Percentiles rank a stretch among this genome's conserved stretches.
Evolutionary conservation across 2,113 vertebrate genomes (phyloP).

Genomic region (Ophthalmolycus amberensis): DNA sequence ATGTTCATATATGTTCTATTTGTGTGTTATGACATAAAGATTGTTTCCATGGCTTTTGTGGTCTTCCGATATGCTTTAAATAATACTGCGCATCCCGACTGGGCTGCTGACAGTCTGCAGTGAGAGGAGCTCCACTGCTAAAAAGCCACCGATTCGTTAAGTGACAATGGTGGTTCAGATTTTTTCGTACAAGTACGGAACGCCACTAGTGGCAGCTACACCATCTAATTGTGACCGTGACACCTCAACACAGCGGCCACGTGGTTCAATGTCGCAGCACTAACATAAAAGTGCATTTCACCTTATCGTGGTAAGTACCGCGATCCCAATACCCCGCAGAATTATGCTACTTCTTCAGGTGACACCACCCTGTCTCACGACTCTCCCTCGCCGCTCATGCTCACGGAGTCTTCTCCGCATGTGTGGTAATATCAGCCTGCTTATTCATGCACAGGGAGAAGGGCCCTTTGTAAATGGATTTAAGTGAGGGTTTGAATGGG

Average conservation of each 20-base stretch:
- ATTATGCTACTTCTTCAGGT: not conserved
- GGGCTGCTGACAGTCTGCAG: not conserved
- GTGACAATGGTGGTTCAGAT: not conserved
- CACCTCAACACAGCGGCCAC: not conserved
- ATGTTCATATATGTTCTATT: too few species aligned
- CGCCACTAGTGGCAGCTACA: not conserved
- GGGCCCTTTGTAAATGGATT: constrained; percentile 67
- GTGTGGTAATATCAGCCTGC: constrained; percentile 36
- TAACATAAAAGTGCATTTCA: constrained; percentile 4
- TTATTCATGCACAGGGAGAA: constrained; percentile 37
- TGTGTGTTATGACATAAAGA: not conserved
- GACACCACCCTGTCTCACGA: not conserved
- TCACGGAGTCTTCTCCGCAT: not conserved
- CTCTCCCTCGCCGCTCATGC: not conserved
- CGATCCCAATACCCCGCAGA: not conserved
- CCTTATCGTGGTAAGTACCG: not conserved
- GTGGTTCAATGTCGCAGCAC: not conserved
- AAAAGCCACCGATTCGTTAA: not conserved
- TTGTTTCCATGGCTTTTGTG: not conserved
- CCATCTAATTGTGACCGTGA: not conserved
- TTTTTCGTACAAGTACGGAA: not conserved
- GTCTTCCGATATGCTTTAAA: not conserved
- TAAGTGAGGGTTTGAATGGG: constrained; percentile 80
- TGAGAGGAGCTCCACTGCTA: not conserved
- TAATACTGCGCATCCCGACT: not conserved